Percentiles rank a stretch among this genome's conserved stretches.
Evolutionary conservation across 1,140 invertebrate genomes (phyloP).

Genomic region (Metopolophium dirhodum): DNA sequence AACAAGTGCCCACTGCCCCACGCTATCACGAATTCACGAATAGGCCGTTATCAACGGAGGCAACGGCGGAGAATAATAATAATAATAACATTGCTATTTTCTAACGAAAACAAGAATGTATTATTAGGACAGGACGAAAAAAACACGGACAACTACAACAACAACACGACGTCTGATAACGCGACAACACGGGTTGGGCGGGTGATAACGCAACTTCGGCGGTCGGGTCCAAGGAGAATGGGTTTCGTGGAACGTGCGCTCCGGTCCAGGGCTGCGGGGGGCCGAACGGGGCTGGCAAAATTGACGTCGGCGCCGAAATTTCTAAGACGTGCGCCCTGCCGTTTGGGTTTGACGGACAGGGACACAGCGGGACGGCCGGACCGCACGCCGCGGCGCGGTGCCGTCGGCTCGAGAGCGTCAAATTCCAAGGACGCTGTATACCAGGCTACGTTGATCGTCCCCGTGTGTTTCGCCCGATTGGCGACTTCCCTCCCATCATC

Average conservation of each 20-base stretch:
- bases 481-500: constrained; percentile 44
- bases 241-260: neutral
- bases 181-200: constrained; percentile 37
- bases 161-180: constrained; percentile 19
- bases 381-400: neutral
- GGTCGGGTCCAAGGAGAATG: constrained; percentile 15
- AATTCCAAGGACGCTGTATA: constrained; percentile 48
- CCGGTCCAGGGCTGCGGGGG: too few species aligned
- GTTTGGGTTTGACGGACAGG: neutral
- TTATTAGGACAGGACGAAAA: neutral
- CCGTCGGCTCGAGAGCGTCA: neutral
- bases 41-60: neutral
- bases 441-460: constrained; percentile 43
- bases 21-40: neutral
- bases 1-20: neutral
- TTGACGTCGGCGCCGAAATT: neutral
- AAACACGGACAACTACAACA: neutral
- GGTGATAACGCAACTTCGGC: neutral
- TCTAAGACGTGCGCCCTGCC: neutral
- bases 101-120: neutral
- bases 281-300: neutral
- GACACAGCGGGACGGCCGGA: too few species aligned
- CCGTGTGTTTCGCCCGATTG: constrained; percentile 28
- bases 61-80: neutral
- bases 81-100: neutral